Conservation (phyloP, 1,140 invertebrate species). For the Rhynchophorus ferrugineus region DNA sequence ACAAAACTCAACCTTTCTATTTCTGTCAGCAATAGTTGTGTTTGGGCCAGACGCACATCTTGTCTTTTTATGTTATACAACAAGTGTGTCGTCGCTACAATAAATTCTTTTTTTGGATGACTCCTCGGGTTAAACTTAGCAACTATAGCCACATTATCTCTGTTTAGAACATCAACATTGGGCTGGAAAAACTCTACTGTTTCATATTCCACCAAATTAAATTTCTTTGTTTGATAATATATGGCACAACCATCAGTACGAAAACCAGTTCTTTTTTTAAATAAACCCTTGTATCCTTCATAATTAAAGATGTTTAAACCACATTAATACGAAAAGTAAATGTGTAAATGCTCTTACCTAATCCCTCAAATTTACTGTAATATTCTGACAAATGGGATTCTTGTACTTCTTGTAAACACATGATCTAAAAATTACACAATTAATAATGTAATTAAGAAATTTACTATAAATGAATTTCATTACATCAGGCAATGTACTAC, state of each 20-base stretch:
- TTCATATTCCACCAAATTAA: slow-evolving; percentile 52
- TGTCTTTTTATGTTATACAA: slow-evolving; percentile 83
- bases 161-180: slow-evolving; percentile 54
- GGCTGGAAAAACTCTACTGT: slow-evolving; percentile 54
- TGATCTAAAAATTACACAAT: slow-evolving; percentile 47
- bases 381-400: slow-evolving; percentile 60
- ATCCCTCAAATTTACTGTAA: slow-evolving; percentile 46
- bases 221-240: slow-evolving; percentile 60
- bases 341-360: slow-evolving; percentile 39
- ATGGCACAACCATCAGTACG: slow-evolving; percentile 75
- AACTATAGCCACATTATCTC: slow-evolving; percentile 83
- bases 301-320: slow-evolving; percentile 33
- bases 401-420: slow-evolving; percentile 85
- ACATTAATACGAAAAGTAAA: slow-evolving; percentile 35
- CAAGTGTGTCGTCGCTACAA: slow-evolving; percentile 90
- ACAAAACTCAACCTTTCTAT: slow-evolving; percentile 71
- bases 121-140: slow-evolving; percentile 57
- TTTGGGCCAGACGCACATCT: slow-evolving; percentile 83
- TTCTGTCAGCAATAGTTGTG: slow-evolving; percentile 71
- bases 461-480: slow-evolving; percentile 26
- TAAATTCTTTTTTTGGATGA: slow-evolving; percentile 47
- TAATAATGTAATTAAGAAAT: background rate
- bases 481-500: slow-evolving; percentile 65
- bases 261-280: slow-evolving; percentile 64
- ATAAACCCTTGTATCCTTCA: slow-evolving; percentile 55